Base-by-base conservation (phyloP, 2,797 vertebrate genomes). In the Semaprochilodus insignis region DNA sequence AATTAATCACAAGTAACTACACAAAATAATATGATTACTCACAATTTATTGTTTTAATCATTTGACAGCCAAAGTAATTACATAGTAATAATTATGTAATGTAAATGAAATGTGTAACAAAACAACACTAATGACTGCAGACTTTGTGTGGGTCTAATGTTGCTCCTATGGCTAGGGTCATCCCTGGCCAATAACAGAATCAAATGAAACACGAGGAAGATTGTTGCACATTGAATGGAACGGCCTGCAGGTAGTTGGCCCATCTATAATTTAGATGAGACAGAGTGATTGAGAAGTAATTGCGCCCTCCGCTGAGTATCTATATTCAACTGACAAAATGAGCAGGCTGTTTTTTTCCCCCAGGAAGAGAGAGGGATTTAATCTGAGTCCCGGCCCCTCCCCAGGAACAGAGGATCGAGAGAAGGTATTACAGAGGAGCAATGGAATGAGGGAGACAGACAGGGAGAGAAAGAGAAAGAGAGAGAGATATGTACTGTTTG, bases 381-480 rank as follows among this genome's bases (percentile, higher is more conserved):
- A 82, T 77, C 82, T 81, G 80, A 81, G 83, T 25, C 48, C 36
- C 21, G 57, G 63, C 80, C 27, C 72, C 66, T 73, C 78, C 60
- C 66, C n/a, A 21, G 71, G 76, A 81, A 77, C 65, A 70, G 74
- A 81, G 80, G 81, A 79, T 74, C 52, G 62, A 77, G 66, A 71
- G 82, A 87, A 92, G 88, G 72, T 87, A 90, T 90, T 85, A 80
- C 87, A 83, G 82, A 90, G 86, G 84, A 90, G 55, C 31, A 25
- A 77, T 51, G 36, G 79, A 81, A 62, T 66, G 21, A 59, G 72
- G 77, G 83, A 23, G 13, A 69, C 17, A 34, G n/a, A 69, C 27
- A 78, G 76, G 4, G 15, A 40, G 36, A 40, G 34, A 40, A 34
- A 67, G 19, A 21, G 54, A 40, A 48, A 36, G 65, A 57, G 40